Percentiles rank a stretch among this genome's conserved stretches.
phyloP scores from a whole-genome alignment of 23 tunicate species.

The Trididemnum miniatum region DNA sequence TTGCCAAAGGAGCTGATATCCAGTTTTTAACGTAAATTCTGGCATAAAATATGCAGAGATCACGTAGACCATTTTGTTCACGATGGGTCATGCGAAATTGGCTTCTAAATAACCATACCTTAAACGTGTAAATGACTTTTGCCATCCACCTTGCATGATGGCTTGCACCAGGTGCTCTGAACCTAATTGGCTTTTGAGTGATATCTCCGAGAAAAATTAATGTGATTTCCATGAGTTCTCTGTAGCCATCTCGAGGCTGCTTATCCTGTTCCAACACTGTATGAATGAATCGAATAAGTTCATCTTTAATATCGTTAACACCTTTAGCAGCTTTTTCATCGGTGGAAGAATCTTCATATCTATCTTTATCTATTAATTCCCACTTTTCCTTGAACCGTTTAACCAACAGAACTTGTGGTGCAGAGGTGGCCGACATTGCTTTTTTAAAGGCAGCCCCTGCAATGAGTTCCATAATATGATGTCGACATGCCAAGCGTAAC shows the following conservation, averaged over 20 bases:
- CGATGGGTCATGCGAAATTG: not conserved
- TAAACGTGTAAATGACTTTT: not conserved
- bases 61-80: not conserved
- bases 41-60: not conserved
- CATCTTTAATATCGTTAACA: not conserved
- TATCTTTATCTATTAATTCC: not conserved
- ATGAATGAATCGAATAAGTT: no score
- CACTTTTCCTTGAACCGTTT: not conserved
- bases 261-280: no score
- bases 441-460: not conserved
- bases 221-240: no score
- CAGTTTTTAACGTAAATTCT: not conserved
- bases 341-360: not conserved
- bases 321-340: not conserved
- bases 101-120: not conserved
- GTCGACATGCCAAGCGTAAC: not conserved
- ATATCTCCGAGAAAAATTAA: not conserved
- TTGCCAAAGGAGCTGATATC: not conserved
- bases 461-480: constrained; percentile 1
- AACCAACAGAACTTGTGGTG: not conserved
- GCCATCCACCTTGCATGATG: constrained; percentile 9
- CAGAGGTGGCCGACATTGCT: not conserved
- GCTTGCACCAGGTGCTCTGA: not conserved
- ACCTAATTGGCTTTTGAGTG: not conserved
- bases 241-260: no score